Evolutionary conservation across 1,140 invertebrate genomes (phyloP), one percentile per base, ranked within the genome.

Genomic region (Drosophila prosaltans): DNA sequence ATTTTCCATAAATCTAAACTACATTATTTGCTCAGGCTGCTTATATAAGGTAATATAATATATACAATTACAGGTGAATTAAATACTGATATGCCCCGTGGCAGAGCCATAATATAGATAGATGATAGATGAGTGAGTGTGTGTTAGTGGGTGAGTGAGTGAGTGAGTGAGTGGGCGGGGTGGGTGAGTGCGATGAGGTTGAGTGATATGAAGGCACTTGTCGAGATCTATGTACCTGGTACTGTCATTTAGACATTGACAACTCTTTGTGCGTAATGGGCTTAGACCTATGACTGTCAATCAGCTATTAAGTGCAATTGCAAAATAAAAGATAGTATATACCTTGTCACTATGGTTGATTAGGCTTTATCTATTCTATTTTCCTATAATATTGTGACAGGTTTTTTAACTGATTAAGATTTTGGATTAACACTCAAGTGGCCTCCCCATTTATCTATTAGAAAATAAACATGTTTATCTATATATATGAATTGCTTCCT

Each of bases 1-100:
- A 76, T 54, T 68, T 21, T 26, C 45, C 24, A 26, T 51, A 51
- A 51, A 78, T 63, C 45, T 75, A 60, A 7, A 7, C 21, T 24
- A 67, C 61, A 62, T 40, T 81, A 66, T 85, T 85, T 82, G 70
- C 81, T 62, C 82, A 78, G 83, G 67, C 70, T 72, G 82, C 69
- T 70, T 40, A 26, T 51, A 62, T 51, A 62, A n/a, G 24, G 76
- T 74, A 81, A 74, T 51, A 16, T 39, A 68, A 81, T 71, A 16
- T 16, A 16, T 16, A 65, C n/a, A 54, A 72, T 58, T 58, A 74
- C 65, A 61, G 74, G 65, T 82, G 24, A 65, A 24, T 28, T 30
- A 67, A 28, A n/a, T 28, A 59, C 24, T 55, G 45, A 30, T 24
- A 21, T 45, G 60, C 36, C 28, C 8, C 9, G 28, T 41, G 43